A percentile compares a stretch with the other conserved stretches of the same genome.
These are phyloP conservation scores for Boloria euphrosyne DNA, from an alignment of 2,888 invertebrate genomes.

Conservation along the genomic window DNA sequence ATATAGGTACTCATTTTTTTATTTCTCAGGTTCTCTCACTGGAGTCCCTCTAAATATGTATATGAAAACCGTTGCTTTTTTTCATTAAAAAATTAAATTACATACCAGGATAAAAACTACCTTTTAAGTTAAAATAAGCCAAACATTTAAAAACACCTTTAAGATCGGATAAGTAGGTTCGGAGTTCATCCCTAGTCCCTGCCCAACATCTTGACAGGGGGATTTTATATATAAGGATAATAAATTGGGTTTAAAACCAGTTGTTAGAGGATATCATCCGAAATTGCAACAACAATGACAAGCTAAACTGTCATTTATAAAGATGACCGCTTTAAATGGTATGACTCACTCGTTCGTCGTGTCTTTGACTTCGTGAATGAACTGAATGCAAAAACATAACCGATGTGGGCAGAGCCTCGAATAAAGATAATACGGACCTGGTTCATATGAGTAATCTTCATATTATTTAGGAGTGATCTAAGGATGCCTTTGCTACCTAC, in stretches of 20 bases:
- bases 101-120: too few relatives aligned
- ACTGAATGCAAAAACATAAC: conserved; percentile 30
- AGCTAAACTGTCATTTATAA: conserved; percentile 15
- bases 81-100: too few relatives aligned
- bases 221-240: neutral
- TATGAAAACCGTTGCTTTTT: too few relatives aligned
- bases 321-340: conserved; percentile 24
- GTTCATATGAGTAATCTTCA: conserved; percentile 20
- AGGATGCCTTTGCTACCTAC: neutral
- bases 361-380: conserved; percentile 31
- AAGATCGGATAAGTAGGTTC: neutral
- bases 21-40: too few relatives aligned
- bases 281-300: conserved; percentile 11
- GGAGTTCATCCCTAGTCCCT: neutral
- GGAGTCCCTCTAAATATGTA: too few relatives aligned
- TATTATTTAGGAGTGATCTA: neutral
- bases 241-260: too few relatives aligned
- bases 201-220: neutral
- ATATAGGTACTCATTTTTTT: neutral
- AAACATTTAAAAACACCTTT: too few relatives aligned
- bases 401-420: conserved; percentile 24
- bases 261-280: neutral
- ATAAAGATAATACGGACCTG: conserved; percentile 21
- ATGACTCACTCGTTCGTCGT: conserved; percentile 29
- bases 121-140: too few relatives aligned